Evolutionary conservation across 2,888 invertebrate genomes (phyloP), one percentile per base, ranked within the genome.

Genomic region (Alviniconcha strummeri): DNA sequence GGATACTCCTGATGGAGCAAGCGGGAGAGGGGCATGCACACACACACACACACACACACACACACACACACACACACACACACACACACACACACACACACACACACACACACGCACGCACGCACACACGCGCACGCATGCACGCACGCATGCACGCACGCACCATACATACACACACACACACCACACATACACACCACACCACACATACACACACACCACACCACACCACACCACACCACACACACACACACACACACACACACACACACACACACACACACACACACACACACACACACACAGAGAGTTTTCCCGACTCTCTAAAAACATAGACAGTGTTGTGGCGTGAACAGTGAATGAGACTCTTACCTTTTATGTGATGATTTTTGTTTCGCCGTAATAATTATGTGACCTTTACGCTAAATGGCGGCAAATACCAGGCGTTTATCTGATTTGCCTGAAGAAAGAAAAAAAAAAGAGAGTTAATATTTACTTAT

Each of bases 11-110:
- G 36, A 36, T 36, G 36, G 36, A 36, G 36, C 36, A 36, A 36
- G 36, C 36, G 36, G 36, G 36, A 36, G 36, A 36, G 36, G 36
- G 36, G 3, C 36, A 36, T n/a, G n/a, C 8, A 4, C 64, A 64
- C 64, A 64, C 64, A 64, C 64, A 64, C 64, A 64, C 64, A 64
- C 64, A 64, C n/a, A 69, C n/a, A 69, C 69, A 69, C 69, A 69
- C 69, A 69, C 69, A n/a, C 69, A 13, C 69, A 69, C 69, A 69
- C 17, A n/a, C 69, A 69, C n/a, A 4, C 64, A 64, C 64, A 64
- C 64, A 64, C 64, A 64, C 64, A 64, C 64, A 64, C 64, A 64
- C n/a, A 69, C n/a, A 69, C 69, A 69, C 69, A 69, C 69, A 69
- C 69, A n/a, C 69, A 13, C 69, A 69, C 69, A 69, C 17, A n/a